Conservation (phyloP, 2,113 vertebrate genomes). For the Micromys minutus region DNA sequence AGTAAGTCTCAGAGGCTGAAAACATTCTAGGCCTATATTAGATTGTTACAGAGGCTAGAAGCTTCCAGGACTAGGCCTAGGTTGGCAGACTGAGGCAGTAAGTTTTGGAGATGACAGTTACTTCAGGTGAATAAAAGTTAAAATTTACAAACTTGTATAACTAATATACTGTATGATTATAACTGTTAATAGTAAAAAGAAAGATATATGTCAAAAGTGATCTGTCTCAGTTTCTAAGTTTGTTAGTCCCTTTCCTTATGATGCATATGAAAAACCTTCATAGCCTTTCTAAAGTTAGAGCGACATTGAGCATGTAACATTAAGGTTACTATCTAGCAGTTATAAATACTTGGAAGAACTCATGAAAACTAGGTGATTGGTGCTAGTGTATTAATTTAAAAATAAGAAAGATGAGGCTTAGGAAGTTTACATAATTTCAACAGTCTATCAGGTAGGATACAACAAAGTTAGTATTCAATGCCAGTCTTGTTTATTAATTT, state of each 20-base stretch:
- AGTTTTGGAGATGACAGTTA: too few relatives aligned
- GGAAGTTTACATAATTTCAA: conserved; percentile 7
- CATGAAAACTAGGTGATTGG: not conserved
- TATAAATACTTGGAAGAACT: not conserved
- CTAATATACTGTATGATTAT: not conserved
- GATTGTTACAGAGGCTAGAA: too few relatives aligned
- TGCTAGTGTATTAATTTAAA: conserved; percentile 45
- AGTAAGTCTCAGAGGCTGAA: too few relatives aligned
- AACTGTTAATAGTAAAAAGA: not conserved
- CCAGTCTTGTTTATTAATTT: conserved; percentile 4
- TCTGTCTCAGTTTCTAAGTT: not conserved
- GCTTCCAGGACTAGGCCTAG: too few relatives aligned
- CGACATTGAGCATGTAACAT: not conserved
- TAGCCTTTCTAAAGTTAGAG: not conserved
- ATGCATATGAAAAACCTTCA: not conserved
- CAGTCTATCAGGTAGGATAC: not conserved
- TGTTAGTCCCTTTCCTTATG: conserved; percentile 26
- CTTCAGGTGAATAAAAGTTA: too few relatives aligned
- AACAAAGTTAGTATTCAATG: conserved; percentile 37
- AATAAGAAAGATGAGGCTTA: conserved; percentile 23
- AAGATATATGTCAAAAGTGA: not conserved
- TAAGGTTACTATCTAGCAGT: conserved; percentile 9
- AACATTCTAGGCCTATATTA: too few relatives aligned
- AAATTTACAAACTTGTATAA: not conserved
- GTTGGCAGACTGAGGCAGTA: too few relatives aligned